Evolutionary conservation across 1,140 invertebrate species (phyloP), one percentile per base, ranked within the genome.

Genomic region (Pachypeltis micranthus): DNA sequence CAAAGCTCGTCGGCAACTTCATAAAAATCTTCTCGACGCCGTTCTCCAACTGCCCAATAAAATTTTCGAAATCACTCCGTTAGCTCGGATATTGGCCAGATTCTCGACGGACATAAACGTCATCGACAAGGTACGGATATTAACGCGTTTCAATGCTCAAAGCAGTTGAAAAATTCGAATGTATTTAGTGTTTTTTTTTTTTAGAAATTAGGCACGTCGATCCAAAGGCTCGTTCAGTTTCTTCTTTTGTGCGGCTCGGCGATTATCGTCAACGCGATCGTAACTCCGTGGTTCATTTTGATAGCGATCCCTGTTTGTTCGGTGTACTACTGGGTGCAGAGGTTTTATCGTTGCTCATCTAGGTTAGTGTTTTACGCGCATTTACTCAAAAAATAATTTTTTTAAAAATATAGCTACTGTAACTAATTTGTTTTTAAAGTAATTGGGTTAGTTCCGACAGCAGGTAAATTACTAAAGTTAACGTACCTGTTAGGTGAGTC

Each of bases 71-170:
- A 74, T 78, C 10, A 85, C 84, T 21, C 80, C 90, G 25, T 74
- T 84, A 63, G 91, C 90, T 4, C 77, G 84, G 62, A 84, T 90
- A 31, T 73, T 92, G 34, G 91, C 92, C 72, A 77, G 90, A 58
- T 89, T 87, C 71, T 83, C 83, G 28, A 83, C 81, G 65, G 85
- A 87, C 69, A 79, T 85, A 64, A 80, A 80, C 70, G 78, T 85
- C 63, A 79, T 92, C 70, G 91, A 94, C 74, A 87, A 87, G 78
- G 83, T 85, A 72, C n/a, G n/a, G n/a, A 65, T n/a, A n/a, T n/a
- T n/a, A n/a, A n/a, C n/a, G n/a, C n/a, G n/a, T n/a, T n/a, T n/a
- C n/a, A n/a, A n/a, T 39, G 7, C 34, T 39, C 34, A 62, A 27
- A 44, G 21, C 26, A 34, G 21, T 39, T 58, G 24, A 57, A 12